Conservation (phyloP, 2,113 vertebrate species). For the Bufo bufo region DNA sequence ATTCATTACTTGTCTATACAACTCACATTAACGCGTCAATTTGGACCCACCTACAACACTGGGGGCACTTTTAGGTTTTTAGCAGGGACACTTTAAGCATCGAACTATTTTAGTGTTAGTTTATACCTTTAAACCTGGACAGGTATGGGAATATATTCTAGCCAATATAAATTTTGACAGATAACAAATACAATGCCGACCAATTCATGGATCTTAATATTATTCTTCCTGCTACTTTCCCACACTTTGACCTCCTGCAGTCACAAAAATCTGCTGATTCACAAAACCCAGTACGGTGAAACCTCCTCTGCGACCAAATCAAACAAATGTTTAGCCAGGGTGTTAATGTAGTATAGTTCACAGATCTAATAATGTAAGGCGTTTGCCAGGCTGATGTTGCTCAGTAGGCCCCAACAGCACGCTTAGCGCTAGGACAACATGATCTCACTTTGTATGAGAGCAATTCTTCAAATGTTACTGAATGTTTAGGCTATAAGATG, state of each 20-base stretch:
- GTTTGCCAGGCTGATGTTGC: slow-evolving; percentile 25
- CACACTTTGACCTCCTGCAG: slow-evolving; percentile 64
- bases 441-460: slow-evolving; percentile 3
- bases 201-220: slow-evolving; percentile 56
- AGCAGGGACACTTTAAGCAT: neutral
- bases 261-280: slow-evolving; percentile 65
- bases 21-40: too few species aligned
- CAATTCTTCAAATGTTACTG: neutral
- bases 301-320: slow-evolving; percentile 59
- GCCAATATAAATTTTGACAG: neutral
- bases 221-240: slow-evolving; percentile 62
- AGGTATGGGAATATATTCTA: neutral
- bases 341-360: neutral
- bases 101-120: neutral
- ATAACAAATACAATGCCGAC: neutral
- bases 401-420: neutral
- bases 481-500: neutral
- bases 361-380: neutral
- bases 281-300: slow-evolving; percentile 58
- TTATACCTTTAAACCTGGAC: neutral
- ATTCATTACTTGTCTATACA: too few species aligned
- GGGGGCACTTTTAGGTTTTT: too few species aligned
- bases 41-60: too few species aligned
- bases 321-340: slow-evolving; percentile 47
- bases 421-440: neutral